A percentile compares a stretch with the other conserved stretches of the same genome.
Conservation (phyloP, 2,888 invertebrate genomes). For the Erebia ligea region DNA sequence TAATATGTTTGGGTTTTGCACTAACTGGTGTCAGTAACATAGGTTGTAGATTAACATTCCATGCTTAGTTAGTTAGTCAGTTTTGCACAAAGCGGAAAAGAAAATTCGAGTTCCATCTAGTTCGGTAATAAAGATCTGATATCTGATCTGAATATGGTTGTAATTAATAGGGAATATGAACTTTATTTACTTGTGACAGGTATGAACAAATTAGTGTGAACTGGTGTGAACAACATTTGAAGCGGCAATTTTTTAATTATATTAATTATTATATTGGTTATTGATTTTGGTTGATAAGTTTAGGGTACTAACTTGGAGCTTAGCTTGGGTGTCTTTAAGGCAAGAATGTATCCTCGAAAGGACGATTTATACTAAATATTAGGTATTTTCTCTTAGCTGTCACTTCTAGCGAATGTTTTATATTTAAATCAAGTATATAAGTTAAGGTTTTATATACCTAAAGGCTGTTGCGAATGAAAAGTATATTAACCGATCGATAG, state of each 20-base stretch:
- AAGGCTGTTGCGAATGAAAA: too few relatives aligned
- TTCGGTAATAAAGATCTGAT: slow-evolving; percentile 25
- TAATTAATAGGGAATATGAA: background rate
- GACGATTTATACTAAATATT: background rate
- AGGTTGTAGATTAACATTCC: slow-evolving; percentile 76
- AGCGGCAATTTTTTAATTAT: slow-evolving; percentile 6
- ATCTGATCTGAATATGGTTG: slow-evolving; percentile 30
- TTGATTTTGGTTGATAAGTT: background rate
- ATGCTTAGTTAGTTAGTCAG: slow-evolving; percentile 45
- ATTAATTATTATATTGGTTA: background rate
- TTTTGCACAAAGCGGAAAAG: slow-evolving; percentile 30
- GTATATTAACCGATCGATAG: too few relatives aligned
- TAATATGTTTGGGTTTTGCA: slow-evolving; percentile 6
- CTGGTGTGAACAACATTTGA: background rate
- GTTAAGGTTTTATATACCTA: background rate
- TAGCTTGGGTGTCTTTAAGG: slow-evolving; percentile 11
- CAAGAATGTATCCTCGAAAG: slow-evolving; percentile 8
- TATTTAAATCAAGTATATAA: background rate
- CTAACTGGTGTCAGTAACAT: slow-evolving; percentile 49
- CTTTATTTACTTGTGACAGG: slow-evolving; percentile 8
- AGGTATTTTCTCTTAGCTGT: background rate
- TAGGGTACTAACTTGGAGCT: slow-evolving; percentile 7
- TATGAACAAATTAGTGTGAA: background rate
- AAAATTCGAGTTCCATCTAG: slow-evolving; percentile 23
- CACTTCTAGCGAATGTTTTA: background rate